Evolutionary conservation across 2,797 vertebrate genomes (phyloP), one percentile per base, ranked within the genome.

Genomic region (Aulostomus chinensis): DNA sequence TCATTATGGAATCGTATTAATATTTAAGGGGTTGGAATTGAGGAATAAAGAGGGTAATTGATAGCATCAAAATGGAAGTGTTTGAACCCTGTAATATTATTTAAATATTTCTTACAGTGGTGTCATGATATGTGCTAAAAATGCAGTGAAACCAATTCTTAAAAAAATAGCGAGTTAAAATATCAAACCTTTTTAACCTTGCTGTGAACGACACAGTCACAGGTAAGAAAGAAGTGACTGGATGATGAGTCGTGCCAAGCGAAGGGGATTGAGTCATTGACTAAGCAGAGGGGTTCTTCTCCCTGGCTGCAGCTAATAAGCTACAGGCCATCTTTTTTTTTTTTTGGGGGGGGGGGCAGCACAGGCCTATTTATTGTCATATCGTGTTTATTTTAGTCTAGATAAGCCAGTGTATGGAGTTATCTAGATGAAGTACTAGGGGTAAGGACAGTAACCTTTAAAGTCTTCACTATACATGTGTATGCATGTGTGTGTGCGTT

Each of bases 1-100:
- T 92, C 88, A 92, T 91, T 91, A 89, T 84, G 84, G 86, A 91
- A 84, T 83, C 78, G 79, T 88, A 88, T 90, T 90, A 91, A 92
- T 91, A 92, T 92, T 92, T 90, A 90, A 88, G 71, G 61, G 64
- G 60, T 54, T 83, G 70, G 83, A 91, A 90, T 87, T 85, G 89
- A 87, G 85, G 87, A 90, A 91, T 91, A 90, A 89, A 86, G 78
- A 88, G 87, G 64, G 76, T 91, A 89, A 90, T 83, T 88, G 89
- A 90, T 89, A 79, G 85, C 80, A 85, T 88, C 83, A 82, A 73
- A 88, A 86, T 84, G 73, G 45, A 88, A 86, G 84, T 84, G 83
- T 85, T 90, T 90, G 84, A 88, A 80, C 75, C 62, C 51, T 59
- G 67, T 71, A 75, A 62, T 74, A 77, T 82, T 71, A 80, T 86